phyloP scores from a whole-genome alignment of 1,140 invertebrate species.

The Diploscapter pachys region DNA sequence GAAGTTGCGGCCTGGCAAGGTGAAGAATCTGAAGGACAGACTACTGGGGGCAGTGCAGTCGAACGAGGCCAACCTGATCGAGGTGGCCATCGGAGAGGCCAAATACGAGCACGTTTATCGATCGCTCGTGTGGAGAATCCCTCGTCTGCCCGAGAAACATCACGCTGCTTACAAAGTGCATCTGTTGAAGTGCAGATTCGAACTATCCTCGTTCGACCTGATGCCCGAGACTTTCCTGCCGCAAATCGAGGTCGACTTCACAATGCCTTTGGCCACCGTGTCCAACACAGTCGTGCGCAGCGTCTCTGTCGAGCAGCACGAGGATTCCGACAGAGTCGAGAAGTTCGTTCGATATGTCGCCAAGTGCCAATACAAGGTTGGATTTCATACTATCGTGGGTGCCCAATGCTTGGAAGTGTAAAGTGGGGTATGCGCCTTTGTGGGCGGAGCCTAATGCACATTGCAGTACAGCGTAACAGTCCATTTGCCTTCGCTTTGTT shows the following conservation, averaged over 20 bases:
- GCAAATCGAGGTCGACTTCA: conserved; percentile 88
- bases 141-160: conserved; percentile 61
- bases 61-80: conserved; percentile 86
- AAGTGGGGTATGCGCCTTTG: no score
- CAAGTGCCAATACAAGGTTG: conserved; percentile 82
- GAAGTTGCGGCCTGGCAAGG: conserved; percentile 72
- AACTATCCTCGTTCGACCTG: conserved; percentile 91
- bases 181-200: conserved; percentile 72
- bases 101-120: conserved; percentile 98
- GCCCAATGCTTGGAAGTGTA: no score
- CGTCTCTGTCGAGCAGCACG: conserved; percentile 75
- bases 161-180: conserved; percentile 57
- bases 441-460: no score
- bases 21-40: conserved; percentile 84
- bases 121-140: conserved; percentile 95
- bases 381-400: no score
- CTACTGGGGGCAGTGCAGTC: conserved; percentile 83
- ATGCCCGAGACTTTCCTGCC: conserved; percentile 86
- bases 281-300: conserved; percentile 92
- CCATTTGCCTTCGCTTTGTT: no score
- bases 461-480: no score
- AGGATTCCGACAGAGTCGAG: conserved; percentile 87
- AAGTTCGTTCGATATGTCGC: conserved; percentile 96
- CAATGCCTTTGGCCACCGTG: conserved; percentile 97
- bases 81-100: conserved; percentile 89